Base-by-base conservation (phyloP, 2,888 invertebrate species). In the Synergus umbraculus region DNA sequence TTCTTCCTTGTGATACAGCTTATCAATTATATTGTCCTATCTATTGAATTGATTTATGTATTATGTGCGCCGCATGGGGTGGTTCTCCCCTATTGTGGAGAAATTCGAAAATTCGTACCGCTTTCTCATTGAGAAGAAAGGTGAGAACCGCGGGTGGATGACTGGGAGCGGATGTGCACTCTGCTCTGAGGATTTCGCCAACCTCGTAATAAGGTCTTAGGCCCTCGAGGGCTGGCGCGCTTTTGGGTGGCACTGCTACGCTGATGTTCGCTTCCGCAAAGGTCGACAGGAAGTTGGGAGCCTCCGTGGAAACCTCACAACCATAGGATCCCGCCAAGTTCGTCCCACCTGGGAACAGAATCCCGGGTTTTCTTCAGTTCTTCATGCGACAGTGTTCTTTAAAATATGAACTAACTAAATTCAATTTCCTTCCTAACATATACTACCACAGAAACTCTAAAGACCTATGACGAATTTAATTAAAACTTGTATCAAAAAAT, bases 251-350 rank as follows among this genome's bases (percentile, higher is more conserved):
- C 18, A 91, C 88, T 15, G 91, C 92, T 15, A 91, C 90, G 83
- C 87, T 91, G 87, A 92, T 89, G 83, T 91, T 91, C 65, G 90
- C 90, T 78, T 85, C 84, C 10, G 85, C 88, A 81, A 87, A 90
- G 76, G 85, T 87, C n/a, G 89, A 89, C 67, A 85, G 83, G 81
- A 91, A 91, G 81, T 83, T 88, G 18, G 91, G 90, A 12, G 82
- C 85, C 80, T 92, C 92, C 29, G 88, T 87, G 49, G 90, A 88
- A 78, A 92, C 91, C 83, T 92, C 92, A 84, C 92, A 92, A 29
- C 83, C 86, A 81, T 92, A 92, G 15, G 87, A 83, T 41, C 92
- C 92, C 64, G 88, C 87, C 77, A 90, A 84, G 81, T 85, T 86
- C 69, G 86, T 85, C 69, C 85, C 86, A 78, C 85, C 88, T 88